Evolutionary conservation across 2,113 vertebrate species (phyloP).

Genomic region (Phyllopteryx taeniolatus): DNA sequence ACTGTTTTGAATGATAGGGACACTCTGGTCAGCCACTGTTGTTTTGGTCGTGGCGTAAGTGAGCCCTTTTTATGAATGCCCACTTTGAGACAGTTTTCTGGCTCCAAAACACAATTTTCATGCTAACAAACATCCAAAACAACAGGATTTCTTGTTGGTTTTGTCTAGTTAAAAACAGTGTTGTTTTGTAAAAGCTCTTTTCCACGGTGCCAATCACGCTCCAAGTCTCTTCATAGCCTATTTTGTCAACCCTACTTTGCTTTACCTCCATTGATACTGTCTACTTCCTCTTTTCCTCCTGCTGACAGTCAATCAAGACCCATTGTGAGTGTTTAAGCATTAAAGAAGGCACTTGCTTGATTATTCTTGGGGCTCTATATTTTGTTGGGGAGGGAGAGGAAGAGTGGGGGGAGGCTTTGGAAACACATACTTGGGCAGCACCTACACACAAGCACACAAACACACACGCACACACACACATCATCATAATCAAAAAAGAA

Average conservation of each 20-base stretch:
- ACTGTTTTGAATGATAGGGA: background rate
- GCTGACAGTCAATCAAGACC: conserved; percentile 65
- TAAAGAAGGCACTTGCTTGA: conserved; percentile 26
- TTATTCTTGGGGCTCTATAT: conserved; percentile 42
- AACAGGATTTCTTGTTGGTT: background rate
- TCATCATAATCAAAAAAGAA: conserved; percentile 10
- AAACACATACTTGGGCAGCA: conserved; percentile 27
- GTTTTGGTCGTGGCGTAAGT: too few species aligned
- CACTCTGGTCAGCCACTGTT: background rate
- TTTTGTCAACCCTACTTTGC: conserved; percentile 47
- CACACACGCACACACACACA: background rate
- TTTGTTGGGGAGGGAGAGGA: conserved; percentile 35
- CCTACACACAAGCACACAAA: background rate
- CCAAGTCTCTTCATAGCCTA: conserved; percentile 11
- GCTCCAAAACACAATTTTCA: background rate
- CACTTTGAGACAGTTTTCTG: background rate
- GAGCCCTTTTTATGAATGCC: background rate
- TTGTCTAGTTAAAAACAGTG: background rate
- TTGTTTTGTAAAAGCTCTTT: conserved; percentile 3
- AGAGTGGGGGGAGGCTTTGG: conserved; percentile 15
- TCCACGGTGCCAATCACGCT: conserved; percentile 5
- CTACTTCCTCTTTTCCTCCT: conserved; percentile 39
- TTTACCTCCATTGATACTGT: conserved; percentile 44
- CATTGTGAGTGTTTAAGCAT: conserved; percentile 68
- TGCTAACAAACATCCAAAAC: background rate